Percentiles rank a stretch among this genome's conserved stretches.
phyloP scores from a whole-genome alignment of 2,888 invertebrate genomes.

The Catocala sponsa region DNA sequence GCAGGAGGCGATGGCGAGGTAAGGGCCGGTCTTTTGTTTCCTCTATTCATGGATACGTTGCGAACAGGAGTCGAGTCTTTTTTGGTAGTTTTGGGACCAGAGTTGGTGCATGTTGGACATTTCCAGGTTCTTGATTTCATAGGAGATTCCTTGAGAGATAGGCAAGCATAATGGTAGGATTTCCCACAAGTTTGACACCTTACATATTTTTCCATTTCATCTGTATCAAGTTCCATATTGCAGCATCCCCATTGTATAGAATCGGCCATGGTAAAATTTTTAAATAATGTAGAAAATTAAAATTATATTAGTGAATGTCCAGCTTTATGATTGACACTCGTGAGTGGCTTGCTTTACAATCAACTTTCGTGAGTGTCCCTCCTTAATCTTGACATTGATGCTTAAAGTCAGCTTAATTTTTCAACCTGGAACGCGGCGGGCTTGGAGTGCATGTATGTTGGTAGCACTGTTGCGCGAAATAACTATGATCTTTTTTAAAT shows the following conservation, averaged over 20 bases:
- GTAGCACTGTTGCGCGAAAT: too few species aligned
- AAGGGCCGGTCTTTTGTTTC: conserved; percentile 6
- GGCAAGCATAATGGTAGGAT: conserved; percentile 9
- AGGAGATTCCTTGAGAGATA: conserved; percentile 1
- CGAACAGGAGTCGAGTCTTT: conserved; percentile 13
- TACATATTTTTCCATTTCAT: conserved; percentile 3
- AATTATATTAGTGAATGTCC: too few species aligned
- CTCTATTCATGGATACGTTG: conserved; percentile 9
- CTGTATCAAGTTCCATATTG: not conserved
- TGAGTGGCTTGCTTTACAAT: too few species aligned
- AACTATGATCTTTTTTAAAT: too few species aligned
- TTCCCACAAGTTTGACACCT: conserved; percentile 5
- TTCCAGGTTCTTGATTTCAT: conserved; percentile 8
- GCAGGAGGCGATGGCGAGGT: conserved; percentile 6
- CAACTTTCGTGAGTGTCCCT: too few species aligned
- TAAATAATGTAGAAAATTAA: too few species aligned
- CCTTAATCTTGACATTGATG: too few species aligned
- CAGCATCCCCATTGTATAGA: conserved; percentile 7
- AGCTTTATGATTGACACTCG: too few species aligned
- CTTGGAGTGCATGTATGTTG: too few species aligned
- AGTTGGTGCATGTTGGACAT: conserved; percentile 8
- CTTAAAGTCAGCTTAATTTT: too few species aligned
- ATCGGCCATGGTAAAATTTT: too few species aligned
- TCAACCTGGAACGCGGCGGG: too few species aligned
- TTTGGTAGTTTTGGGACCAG: conserved; percentile 5